Conservation (phyloP, 2,888 invertebrate species). For the Poecilobothrus nobilitatus region DNA sequence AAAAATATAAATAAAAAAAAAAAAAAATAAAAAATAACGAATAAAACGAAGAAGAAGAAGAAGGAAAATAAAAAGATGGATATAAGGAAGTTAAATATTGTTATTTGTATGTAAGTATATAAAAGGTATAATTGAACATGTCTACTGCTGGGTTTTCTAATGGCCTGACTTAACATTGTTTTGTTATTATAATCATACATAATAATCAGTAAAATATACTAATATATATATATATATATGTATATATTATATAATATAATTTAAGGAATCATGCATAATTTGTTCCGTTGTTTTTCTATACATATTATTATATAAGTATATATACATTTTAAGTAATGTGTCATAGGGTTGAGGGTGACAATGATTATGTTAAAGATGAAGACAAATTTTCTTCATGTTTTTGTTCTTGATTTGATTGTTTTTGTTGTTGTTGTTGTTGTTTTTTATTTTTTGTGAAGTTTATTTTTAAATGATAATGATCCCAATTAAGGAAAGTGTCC, state of each 20-base stretch:
- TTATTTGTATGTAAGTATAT: too few relatives aligned
- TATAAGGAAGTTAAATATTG: too few relatives aligned
- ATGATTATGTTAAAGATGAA: constrained; percentile 4
- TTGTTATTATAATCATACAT: background rate
- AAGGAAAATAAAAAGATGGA: background rate
- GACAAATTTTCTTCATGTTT: background rate
- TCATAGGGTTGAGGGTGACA: background rate
- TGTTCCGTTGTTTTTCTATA: too few relatives aligned
- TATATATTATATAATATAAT: background rate
- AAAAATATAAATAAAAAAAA: too few relatives aligned
- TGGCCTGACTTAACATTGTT: constrained; percentile 4
- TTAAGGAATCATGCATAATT: too few relatives aligned
- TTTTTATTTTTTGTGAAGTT: background rate
- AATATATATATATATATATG: background rate
- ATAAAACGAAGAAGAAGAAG: background rate
- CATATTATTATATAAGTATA: too few relatives aligned
- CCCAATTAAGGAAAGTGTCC: constrained; percentile 6
- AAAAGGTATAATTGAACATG: background rate
- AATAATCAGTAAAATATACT: too few relatives aligned
- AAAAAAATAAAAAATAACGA: too few relatives aligned
- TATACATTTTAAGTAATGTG: too few relatives aligned
- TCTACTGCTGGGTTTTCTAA: background rate
- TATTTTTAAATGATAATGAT: constrained; percentile 6
- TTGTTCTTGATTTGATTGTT: background rate
- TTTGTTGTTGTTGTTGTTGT: background rate